Conservation (phyloP, 2,888 invertebrate species). For the Epinotia nisella region DNA sequence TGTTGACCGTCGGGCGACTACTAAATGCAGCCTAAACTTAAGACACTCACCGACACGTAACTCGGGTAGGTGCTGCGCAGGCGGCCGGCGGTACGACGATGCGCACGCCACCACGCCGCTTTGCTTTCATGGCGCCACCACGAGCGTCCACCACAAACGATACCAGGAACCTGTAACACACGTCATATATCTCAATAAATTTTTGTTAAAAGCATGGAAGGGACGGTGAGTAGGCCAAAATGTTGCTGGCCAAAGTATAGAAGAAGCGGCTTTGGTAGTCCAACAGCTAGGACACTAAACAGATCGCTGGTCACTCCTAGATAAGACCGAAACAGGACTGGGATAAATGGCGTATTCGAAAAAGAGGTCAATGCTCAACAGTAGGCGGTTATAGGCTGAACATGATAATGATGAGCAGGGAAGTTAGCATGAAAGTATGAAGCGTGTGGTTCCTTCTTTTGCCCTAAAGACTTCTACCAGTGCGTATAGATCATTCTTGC, state of each 20-base stretch:
- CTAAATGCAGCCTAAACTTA: no score
- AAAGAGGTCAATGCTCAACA: neutral
- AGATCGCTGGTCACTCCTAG: neutral
- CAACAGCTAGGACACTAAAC: neutral
- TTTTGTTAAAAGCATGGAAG: neutral
- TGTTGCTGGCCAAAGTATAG: neutral
- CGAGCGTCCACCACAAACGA: slow-evolving; percentile 99
- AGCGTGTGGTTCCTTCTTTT: neutral
- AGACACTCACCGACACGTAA: slow-evolving; percentile 93
- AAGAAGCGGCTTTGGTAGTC: neutral
- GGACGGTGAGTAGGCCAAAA: neutral
- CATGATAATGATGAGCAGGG: neutral
- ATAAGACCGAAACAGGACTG: neutral
- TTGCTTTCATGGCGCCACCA: slow-evolving; percentile 99
- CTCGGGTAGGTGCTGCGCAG: slow-evolving; percentile 97
- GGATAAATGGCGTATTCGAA: neutral
- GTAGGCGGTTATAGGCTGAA: neutral
- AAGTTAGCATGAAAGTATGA: neutral
- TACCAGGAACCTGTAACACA: slow-evolving; percentile 90
- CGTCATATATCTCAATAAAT: neutral
- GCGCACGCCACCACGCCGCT: slow-evolving; percentile 98
- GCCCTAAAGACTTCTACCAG: neutral
- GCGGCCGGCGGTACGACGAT: slow-evolving; percentile 98
- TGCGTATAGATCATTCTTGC: neutral
- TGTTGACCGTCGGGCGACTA: no score